Percentiles rank a stretch among this genome's conserved stretches.
phyloP scores from a whole-genome alignment of 2,113 vertebrate genomes.

The Thryonomys swinderianus region DNA sequence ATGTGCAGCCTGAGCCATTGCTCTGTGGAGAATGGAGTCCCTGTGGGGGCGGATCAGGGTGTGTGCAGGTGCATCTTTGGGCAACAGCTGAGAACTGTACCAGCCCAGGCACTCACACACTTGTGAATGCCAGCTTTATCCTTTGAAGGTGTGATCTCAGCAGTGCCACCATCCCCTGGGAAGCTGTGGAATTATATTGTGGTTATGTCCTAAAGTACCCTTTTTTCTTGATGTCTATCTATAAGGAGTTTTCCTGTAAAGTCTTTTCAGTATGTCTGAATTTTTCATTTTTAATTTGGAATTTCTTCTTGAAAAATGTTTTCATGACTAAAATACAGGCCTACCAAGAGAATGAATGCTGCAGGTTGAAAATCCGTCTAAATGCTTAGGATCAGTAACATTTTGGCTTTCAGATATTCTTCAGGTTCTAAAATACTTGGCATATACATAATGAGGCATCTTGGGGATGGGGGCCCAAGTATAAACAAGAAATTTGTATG shows the following conservation, averaged over 20 bases:
- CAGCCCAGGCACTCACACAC: background rate
- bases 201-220: background rate
- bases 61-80: background rate
- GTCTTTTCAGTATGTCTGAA: background rate
- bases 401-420: background rate
- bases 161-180: background rate
- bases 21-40: background rate
- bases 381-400: background rate
- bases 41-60: background rate
- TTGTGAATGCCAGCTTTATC: background rate
- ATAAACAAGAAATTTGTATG: background rate
- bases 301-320: background rate
- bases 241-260: background rate
- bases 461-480: background rate
- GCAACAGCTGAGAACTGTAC: no score
- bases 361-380: background rate
- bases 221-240: background rate
- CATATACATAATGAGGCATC: background rate
- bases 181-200: background rate
- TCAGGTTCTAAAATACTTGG: background rate
- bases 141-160: background rate
- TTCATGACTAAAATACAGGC: background rate
- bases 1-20: background rate
- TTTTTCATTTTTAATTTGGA: constrained; percentile 15
- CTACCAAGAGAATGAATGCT: background rate